Evolutionary conservation across 1,140 invertebrate species (phyloP).

Genomic region (Ceratosolen solmsi): DNA sequence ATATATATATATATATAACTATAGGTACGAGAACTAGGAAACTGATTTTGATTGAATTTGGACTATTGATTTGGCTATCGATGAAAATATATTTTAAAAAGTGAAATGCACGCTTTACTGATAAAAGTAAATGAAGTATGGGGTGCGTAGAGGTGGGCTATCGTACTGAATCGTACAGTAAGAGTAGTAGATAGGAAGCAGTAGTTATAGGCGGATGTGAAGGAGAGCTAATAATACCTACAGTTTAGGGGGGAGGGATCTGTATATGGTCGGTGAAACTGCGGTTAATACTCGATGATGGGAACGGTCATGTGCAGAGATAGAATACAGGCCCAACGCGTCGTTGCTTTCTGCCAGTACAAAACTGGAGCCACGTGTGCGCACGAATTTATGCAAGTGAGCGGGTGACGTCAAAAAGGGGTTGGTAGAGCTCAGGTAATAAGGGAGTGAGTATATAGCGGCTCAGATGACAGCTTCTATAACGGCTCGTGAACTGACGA

Average conservation of each 20-base stretch:
- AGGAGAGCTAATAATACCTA: background rate
- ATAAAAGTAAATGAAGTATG: background rate
- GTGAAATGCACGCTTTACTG: background rate
- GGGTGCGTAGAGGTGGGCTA: background rate
- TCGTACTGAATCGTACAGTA: background rate
- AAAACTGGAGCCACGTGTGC: conserved; percentile 65
- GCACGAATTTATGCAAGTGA: background rate
- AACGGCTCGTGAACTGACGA: too few relatives aligned
- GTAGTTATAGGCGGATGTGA: background rate
- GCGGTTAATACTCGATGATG: conserved; percentile 75
- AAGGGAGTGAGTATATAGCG: background rate
- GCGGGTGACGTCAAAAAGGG: too few relatives aligned
- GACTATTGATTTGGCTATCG: too few relatives aligned
- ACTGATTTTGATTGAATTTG: too few relatives aligned
- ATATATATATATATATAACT: too few relatives aligned
- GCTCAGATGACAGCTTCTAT: background rate
- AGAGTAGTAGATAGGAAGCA: background rate
- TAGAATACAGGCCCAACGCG: conserved; percentile 57
- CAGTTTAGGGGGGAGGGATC: background rate
- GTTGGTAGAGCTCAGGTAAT: too few relatives aligned
- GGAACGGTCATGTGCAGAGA: conserved; percentile 75
- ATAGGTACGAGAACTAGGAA: too few relatives aligned
- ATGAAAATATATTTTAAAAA: too few relatives aligned
- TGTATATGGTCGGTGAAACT: conserved; percentile 44
- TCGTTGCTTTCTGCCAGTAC: conserved; percentile 11